Evolutionary conservation across 2,113 vertebrate species (phyloP).

Genomic region (Rhinoderma darwinii): DNA sequence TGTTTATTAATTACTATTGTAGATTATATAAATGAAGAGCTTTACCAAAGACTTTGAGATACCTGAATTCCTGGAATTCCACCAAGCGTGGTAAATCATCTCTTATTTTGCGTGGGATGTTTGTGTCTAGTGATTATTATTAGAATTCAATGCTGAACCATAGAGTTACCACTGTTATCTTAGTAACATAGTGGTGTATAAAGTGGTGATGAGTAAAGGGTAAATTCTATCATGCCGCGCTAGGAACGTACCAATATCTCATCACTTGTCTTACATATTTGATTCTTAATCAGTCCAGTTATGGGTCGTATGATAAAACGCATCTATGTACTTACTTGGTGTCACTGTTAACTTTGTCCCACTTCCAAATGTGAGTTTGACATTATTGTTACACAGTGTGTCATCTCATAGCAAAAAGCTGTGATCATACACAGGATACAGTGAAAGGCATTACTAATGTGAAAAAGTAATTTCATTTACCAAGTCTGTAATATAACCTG

Average conservation of each 20-base stretch:
- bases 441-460: not conserved
- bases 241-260: not conserved
- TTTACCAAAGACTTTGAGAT: too few relatives aligned
- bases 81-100: too few relatives aligned
- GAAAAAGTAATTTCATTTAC: not conserved
- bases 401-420: not conserved
- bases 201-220: too few relatives aligned
- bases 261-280: not conserved
- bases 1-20: too few relatives aligned
- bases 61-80: too few relatives aligned
- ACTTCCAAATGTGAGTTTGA: constrained; percentile 41
- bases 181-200: too few relatives aligned
- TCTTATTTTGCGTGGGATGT: too few relatives aligned
- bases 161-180: not conserved
- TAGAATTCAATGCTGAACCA: not conserved
- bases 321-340: not conserved
- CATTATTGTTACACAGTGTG: not conserved
- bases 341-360: constrained; percentile 35
- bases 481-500: not conserved
- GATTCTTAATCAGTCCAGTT: not conserved
- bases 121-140: too few relatives aligned
- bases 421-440: not conserved
- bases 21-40: too few relatives aligned
- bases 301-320: not conserved
- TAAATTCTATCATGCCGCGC: too few relatives aligned